Evolutionary conservation across 2,888 invertebrate species (phyloP).

Genomic region (Andrena hattorfiana): DNA sequence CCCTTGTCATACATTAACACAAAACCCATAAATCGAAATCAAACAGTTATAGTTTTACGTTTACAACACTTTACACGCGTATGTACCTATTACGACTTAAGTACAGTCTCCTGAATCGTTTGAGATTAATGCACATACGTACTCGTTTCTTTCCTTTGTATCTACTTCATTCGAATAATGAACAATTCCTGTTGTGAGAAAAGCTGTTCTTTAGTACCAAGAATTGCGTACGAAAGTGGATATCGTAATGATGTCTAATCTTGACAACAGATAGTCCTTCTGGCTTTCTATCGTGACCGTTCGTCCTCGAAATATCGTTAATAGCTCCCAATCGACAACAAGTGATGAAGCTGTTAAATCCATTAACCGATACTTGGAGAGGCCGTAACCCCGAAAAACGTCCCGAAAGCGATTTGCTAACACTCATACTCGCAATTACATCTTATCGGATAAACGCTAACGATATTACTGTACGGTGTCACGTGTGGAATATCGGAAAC

Average conservation of each 20-base stretch:
- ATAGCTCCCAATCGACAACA: constrained; percentile 33
- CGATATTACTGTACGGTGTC: constrained; percentile 48
- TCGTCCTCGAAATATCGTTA: constrained; percentile 42
- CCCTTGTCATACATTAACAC: constrained; percentile 47
- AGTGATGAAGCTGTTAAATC: constrained; percentile 42
- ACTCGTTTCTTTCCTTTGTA: not conserved
- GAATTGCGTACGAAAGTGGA: constrained; percentile 13
- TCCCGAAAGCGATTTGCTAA: constrained; percentile 36
- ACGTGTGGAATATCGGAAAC: constrained; percentile 28
- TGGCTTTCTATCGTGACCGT: constrained; percentile 30
- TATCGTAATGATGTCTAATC: constrained; percentile 37
- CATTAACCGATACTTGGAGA: constrained; percentile 26
- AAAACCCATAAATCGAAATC: constrained; percentile 29
- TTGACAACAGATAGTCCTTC: constrained; percentile 36
- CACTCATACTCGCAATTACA: constrained; percentile 38
- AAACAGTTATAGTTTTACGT: not conserved
- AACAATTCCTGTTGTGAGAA: constrained; percentile 3
- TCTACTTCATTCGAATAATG: not conserved
- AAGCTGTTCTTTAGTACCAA: constrained; percentile 4
- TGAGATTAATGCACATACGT: constrained; percentile 19
- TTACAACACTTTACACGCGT: constrained; percentile 31
- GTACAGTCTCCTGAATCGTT: constrained; percentile 27
- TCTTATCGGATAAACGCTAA: constrained; percentile 55
- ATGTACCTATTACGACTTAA: constrained; percentile 38
- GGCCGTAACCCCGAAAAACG: constrained; percentile 9